Conservation (phyloP, 2,888 invertebrate species). For the Volucella inflata region DNA sequence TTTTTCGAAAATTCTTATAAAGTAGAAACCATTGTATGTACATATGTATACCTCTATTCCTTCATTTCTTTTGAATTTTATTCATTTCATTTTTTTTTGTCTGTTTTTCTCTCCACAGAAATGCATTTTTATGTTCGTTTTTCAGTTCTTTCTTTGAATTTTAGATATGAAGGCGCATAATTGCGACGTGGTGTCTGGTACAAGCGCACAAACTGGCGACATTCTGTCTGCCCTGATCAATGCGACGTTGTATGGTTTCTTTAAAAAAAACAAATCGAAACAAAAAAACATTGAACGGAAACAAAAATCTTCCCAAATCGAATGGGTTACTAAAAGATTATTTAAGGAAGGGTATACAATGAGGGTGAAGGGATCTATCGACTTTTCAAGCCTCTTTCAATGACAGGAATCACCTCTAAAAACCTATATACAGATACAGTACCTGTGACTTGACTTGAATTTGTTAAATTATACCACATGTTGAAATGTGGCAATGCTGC, state of each 20-base stretch:
- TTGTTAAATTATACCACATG: not conserved
- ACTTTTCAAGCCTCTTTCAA: too few species aligned
- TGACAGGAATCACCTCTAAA: too few species aligned
- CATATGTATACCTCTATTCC: constrained; percentile 33
- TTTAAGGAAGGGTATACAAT: not conserved
- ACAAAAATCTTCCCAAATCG: not conserved
- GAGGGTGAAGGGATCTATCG: not conserved
- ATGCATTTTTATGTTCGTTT: constrained; percentile 75
- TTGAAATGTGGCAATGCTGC: constrained; percentile 62
- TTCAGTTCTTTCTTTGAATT: constrained; percentile 70
- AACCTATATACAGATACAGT: not conserved
- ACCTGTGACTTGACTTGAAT: constrained; percentile 12
- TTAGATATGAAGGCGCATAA: constrained; percentile 75
- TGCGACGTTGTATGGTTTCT: constrained; percentile 87
- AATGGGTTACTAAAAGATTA: not conserved
- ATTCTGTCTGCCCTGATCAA: constrained; percentile 95
- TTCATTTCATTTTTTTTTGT: constrained; percentile 20
- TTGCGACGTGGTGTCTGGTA: constrained; percentile 91
- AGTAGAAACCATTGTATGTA: not conserved
- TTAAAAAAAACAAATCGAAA: not conserved
- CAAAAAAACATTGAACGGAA: not conserved
- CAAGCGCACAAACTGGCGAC: constrained; percentile 93
- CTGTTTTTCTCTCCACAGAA: constrained; percentile 43
- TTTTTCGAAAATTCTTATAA: constrained; percentile 37
- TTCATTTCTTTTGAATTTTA: constrained; percentile 69